Evolutionary conservation across 2,797 vertebrate genomes (phyloP).

Genomic region (Onychomys torridus): DNA sequence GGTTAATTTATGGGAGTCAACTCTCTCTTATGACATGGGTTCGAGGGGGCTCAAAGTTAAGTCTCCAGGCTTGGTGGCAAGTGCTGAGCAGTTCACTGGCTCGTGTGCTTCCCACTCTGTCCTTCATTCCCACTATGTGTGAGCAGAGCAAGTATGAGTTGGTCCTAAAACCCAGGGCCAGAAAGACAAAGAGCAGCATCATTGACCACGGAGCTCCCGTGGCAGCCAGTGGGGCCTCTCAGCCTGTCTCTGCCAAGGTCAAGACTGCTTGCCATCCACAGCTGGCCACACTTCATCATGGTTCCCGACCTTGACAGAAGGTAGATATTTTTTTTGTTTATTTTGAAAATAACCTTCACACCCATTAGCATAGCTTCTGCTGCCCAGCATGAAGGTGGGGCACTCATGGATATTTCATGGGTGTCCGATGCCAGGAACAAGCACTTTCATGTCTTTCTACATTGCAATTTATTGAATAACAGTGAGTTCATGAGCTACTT

Average conservation of each 20-base stretch:
- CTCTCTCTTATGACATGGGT: neutral
- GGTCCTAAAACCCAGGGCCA: neutral
- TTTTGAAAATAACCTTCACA: slow-evolving; percentile 4
- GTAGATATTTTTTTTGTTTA: neutral
- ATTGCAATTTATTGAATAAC: neutral
- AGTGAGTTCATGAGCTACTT: neutral
- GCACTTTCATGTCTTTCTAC: neutral
- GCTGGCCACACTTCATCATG: neutral
- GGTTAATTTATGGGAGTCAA: neutral
- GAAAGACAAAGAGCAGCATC: neutral
- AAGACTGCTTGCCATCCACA: neutral
- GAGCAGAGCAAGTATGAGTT: neutral
- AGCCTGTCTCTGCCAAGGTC: neutral
- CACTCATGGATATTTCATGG: neutral
- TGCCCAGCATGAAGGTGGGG: neutral
- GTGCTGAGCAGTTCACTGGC: neutral
- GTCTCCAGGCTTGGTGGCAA: neutral
- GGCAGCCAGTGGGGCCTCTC: neutral
- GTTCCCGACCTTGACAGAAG: neutral
- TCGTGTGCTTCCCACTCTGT: rapidly evolving
- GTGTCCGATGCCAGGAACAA: neutral
- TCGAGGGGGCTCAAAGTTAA: neutral
- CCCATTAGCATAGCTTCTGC: neutral
- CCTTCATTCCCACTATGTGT: neutral
- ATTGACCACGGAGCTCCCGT: too few relatives aligned